Base-by-base conservation (phyloP, 2,797 vertebrate genomes). In the Enteromius viviparus region DNA sequence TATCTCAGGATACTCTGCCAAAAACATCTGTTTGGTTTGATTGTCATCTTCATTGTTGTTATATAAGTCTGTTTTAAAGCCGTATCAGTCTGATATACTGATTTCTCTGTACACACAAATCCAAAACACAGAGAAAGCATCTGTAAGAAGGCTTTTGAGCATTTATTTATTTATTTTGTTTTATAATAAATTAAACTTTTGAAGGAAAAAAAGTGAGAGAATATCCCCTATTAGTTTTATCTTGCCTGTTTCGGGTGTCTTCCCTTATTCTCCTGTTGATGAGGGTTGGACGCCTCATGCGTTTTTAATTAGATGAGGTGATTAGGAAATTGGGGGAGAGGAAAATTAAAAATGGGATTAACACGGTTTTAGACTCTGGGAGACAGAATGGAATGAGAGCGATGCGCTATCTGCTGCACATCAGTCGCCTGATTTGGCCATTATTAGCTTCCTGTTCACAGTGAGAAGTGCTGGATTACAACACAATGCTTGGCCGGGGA, bases 341-440 rank as follows among this genome's bases (percentile, higher is more conserved):
- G 78, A 86, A 91, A 92, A 92, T 91, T 91, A 89, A 92, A 91
- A 87, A 72, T 85, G 69, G 90, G 91, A 94, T 94, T 93, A 94
- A 88, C 89, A 83, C 82, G 88, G 89, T 89, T 83, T 89, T 89
- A 90, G 91, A 75, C 87, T 83, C 80, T 74, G 72, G 89, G 89
- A 89, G 89, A 90, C 89, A 88, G 81, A 87, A 66, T 74, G 23
- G 71, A 87, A 85, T 69, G 34, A 78, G 88, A 89, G 88, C 91
- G 90, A 89, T 65, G 26, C 2, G 51, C 34, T 51, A 86, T 85
- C 69, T 58, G 19, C 76, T 78, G 84, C 68, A 83, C 84, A 81
- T 80, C 87, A 89, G 82, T 90, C 89, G 91, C 88, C 82, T 85
- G 87, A 23, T 87, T 86, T 87, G 87, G 90, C 92, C 92, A 87